Evolutionary conservation across 1,140 invertebrate genomes (phyloP).

Genomic region (Charaxes varanes): DNA sequence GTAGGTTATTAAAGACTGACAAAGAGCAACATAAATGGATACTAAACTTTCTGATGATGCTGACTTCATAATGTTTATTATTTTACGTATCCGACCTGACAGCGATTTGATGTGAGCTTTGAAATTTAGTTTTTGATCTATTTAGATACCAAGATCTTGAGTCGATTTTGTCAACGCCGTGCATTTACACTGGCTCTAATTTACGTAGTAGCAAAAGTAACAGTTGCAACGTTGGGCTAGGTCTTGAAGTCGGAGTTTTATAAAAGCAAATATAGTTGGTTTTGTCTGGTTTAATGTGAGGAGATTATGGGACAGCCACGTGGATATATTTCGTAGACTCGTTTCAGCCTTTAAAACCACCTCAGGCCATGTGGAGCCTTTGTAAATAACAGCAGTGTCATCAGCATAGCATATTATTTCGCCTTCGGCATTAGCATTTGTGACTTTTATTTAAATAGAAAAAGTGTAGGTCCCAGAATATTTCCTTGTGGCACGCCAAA

Average conservation of each 20-base stretch:
- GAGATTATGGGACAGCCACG: conserved; percentile 13
- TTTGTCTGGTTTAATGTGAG: no score
- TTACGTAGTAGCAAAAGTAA: conserved; percentile 1
- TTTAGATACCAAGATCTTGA: conserved; percentile 14
- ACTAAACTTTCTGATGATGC: not conserved
- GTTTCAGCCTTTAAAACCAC: conserved; percentile 2
- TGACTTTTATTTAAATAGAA: no score
- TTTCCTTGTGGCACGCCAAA: no score
- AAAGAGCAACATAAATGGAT: conserved; percentile 11
- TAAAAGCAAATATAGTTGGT: conserved; percentile 20
- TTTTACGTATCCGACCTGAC: conserved; percentile 7
- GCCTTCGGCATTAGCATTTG: no score
- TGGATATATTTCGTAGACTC: not conserved
- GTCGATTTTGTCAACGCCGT: not conserved
- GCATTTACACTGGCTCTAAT: not conserved
- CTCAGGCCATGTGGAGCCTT: conserved; percentile 10
- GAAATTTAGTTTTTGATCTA: conserved; percentile 17
- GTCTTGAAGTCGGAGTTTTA: conserved; percentile 15
- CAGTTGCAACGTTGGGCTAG: conserved; percentile 5
- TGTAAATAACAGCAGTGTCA: conserved; percentile 20
- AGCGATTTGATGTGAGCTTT: conserved; percentile 12
- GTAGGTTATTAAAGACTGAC: conserved; percentile 13
- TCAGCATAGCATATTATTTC: conserved; percentile 19
- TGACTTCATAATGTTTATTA: conserved; percentile 11
- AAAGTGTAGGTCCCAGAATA: no score